Percentiles rank a stretch among this genome's conserved stretches.
phyloP scores from a whole-genome alignment of 35 echinoderm and acorn worm genomes.

The Eucidaris tribuloides region DNA sequence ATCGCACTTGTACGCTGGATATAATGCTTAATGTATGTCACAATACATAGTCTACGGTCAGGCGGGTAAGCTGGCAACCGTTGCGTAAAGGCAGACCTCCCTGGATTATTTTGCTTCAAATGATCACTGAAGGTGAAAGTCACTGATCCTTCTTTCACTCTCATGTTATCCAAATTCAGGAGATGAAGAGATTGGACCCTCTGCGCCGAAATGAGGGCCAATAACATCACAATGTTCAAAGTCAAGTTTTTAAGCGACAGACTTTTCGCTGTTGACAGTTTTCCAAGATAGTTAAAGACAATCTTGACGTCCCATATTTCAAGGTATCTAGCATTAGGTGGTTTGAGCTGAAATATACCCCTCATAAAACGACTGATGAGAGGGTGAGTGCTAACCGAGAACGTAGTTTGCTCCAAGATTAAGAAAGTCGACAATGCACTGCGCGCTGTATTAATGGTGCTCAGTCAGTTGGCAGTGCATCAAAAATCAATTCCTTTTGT shows the following conservation, averaged over 20 bases:
- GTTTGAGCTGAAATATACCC: slow-evolving; percentile 63
- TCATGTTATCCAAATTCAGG: slow-evolving; percentile 36
- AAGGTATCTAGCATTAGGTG: slow-evolving; percentile 39
- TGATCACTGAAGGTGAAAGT: neutral
- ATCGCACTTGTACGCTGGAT: neutral
- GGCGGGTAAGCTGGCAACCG: slow-evolving; percentile 22
- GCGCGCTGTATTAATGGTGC: slow-evolving; percentile 43
- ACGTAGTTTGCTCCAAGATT: neutral
- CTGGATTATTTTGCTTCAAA: slow-evolving; percentile 25
- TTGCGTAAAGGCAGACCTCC: neutral
- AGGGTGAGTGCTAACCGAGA: slow-evolving; percentile 44
- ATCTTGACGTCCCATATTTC: slow-evolving; percentile 66
- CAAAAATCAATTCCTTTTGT: too few relatives aligned
- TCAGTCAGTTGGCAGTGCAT: too few relatives aligned
- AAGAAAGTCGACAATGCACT: slow-evolving; percentile 40
- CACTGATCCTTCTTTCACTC: neutral
- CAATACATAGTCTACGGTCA: slow-evolving; percentile 31
- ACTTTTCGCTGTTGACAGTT: slow-evolving; percentile 8
- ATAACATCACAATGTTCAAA: slow-evolving; percentile 39
- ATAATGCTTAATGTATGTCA: slow-evolving; percentile 31
- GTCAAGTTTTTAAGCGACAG: slow-evolving; percentile 53
- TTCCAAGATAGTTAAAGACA: slow-evolving; percentile 37
- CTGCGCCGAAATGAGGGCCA: slow-evolving; percentile 40
- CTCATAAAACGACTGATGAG: slow-evolving; percentile 39
- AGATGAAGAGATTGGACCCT: slow-evolving; percentile 37